Percentiles rank a stretch among this genome's conserved stretches.
Conservation (phyloP, 1,140 invertebrate species). For the Pollicipes pollicipes region DNA sequence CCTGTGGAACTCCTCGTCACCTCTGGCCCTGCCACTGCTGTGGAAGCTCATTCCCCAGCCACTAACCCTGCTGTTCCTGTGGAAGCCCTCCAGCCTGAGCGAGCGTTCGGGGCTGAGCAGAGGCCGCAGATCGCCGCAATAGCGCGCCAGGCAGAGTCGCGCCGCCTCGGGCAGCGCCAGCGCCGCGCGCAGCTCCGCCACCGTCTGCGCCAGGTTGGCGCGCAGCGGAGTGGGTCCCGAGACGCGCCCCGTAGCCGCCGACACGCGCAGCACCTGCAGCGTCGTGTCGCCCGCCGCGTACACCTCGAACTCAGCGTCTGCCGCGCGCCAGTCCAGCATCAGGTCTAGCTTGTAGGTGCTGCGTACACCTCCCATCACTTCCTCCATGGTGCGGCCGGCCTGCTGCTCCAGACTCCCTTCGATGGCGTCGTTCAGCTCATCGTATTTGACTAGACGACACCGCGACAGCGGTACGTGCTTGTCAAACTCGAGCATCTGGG, state of each 20-base stretch:
- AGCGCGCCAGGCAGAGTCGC: constrained; percentile 33
- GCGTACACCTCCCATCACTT: constrained; percentile 31
- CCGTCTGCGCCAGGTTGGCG: constrained; percentile 37
- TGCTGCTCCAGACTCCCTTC: constrained; percentile 46
- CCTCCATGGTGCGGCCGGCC: constrained; percentile 35
- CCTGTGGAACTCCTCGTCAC: too few species aligned
- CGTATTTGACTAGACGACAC: constrained; percentile 54
- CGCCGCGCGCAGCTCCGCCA: constrained; percentile 39
- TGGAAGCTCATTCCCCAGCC: too few species aligned
- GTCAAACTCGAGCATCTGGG: constrained; percentile 38
- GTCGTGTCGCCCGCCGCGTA: constrained; percentile 40
- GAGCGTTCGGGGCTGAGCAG: constrained; percentile 32
- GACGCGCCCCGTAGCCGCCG: constrained; percentile 35
- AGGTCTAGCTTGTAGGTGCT: constrained; percentile 37
- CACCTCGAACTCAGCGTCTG: constrained; percentile 42
- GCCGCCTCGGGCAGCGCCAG: constrained; percentile 32
- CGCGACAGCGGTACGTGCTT: constrained; percentile 38
- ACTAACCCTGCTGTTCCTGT: constrained; percentile 33
- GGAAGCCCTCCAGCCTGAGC: constrained; percentile 33
- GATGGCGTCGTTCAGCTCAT: constrained; percentile 44
- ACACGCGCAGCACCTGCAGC: constrained; percentile 36
- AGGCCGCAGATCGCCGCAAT: constrained; percentile 30
- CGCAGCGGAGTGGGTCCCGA: constrained; percentile 41
- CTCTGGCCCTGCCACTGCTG: too few species aligned
- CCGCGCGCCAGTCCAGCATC: constrained; percentile 44